Percentiles rank a stretch among this genome's conserved stretches.
Conservation (phyloP, 2,797 vertebrate genomes). For the Cynopterus sphinx region DNA sequence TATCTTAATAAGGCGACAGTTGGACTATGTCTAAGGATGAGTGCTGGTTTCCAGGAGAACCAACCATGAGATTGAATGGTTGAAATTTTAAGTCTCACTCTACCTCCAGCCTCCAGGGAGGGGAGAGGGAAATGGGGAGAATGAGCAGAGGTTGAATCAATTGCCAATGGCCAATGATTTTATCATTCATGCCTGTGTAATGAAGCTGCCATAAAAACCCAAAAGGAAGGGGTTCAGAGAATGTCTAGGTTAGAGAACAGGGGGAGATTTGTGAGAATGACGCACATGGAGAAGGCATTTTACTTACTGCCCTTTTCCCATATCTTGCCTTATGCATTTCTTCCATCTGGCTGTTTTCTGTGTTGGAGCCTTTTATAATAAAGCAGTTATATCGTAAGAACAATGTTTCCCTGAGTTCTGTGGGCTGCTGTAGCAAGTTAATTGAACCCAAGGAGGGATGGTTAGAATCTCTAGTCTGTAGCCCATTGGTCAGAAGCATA, state of each 20-base stretch:
- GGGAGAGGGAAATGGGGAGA: not conserved
- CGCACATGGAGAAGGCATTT: not conserved
- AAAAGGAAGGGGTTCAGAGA: not conserved
- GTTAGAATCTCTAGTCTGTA: not conserved
- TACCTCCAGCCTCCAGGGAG: not conserved
- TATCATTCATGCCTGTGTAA: not conserved
- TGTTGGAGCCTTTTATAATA: not conserved
- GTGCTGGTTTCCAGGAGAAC: not conserved
- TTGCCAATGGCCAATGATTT: not conserved
- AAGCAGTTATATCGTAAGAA: not conserved
- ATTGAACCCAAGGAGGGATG: not conserved
- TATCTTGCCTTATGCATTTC: not conserved
- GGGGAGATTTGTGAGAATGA: not conserved
- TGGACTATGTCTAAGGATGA: not conserved
- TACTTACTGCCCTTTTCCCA: not conserved
- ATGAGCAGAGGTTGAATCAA: not conserved
- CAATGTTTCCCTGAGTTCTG: not conserved
- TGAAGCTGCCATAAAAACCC: not conserved
- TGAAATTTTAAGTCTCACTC: not conserved
- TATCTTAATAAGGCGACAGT: not conserved
- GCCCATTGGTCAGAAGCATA: not conserved
- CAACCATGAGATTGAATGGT: not conserved
- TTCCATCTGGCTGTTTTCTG: not conserved
- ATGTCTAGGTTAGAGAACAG: not conserved
- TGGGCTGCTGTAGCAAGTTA: not conserved